phyloP scores from a whole-genome alignment of 2,113 vertebrate genomes.

The Passer montanus region DNA sequence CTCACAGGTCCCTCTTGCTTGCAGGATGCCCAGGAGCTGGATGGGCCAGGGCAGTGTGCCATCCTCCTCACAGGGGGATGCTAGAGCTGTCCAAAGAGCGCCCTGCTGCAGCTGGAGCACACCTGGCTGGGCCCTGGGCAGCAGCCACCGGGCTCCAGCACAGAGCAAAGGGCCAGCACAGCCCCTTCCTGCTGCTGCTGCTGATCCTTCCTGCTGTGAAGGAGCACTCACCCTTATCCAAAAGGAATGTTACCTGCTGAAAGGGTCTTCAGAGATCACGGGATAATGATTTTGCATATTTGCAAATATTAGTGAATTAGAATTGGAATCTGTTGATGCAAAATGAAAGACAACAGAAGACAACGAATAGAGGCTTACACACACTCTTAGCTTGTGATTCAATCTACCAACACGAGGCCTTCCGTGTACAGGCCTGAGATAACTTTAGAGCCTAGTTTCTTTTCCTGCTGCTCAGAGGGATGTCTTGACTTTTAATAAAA shows the following conservation, averaged over 20 bases:
- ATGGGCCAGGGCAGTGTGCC: neutral
- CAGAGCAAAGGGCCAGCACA: neutral
- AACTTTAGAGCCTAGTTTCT: neutral
- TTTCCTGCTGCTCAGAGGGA: neutral
- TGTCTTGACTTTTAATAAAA: neutral
- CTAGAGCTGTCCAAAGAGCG: accelerated
- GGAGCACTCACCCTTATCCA: neutral
- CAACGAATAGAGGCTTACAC: neutral
- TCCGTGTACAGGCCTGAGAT: neutral
- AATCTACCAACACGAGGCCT: neutral
- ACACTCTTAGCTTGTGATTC: neutral
- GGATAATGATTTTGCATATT: neutral
- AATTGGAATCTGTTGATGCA: neutral
- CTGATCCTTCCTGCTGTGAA: accelerated
- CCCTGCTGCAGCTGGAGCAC: neutral
- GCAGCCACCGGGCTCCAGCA: neutral
- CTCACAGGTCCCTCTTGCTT: neutral
- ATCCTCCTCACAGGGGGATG: neutral
- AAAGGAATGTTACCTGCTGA: neutral
- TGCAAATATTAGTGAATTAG: neutral
- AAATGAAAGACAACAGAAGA: neutral
- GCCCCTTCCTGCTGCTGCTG: neutral
- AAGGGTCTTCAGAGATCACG: neutral
- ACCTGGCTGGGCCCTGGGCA: neutral
- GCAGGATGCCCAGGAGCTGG: neutral